Base-by-base conservation (phyloP, 1,140 invertebrate species). In the Panonychus citri region DNA sequence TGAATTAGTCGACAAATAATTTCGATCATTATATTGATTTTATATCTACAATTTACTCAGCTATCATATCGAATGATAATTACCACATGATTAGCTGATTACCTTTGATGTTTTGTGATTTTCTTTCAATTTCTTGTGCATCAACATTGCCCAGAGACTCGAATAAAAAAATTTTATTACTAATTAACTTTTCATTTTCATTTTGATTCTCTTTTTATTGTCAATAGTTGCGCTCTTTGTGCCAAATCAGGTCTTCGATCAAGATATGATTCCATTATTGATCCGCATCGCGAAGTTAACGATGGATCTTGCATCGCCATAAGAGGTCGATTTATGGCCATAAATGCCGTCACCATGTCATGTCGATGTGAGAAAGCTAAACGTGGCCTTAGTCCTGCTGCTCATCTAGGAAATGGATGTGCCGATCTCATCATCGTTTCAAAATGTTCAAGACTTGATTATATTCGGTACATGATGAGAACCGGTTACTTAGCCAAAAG, bases 351-450 rank as follows among this genome's bases (percentile, higher is more conserved):
- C 2, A 82, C 81, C 62, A 76, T 83, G n/a, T 79, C 78, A n/a
- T 85, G 83, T 67, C 76, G 79, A 0, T 85, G 82, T 66, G 70
- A 71, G 12, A 75, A 79, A 54, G 79, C 77, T 64, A 81, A 81
- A 1, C 76, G 79, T 63, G 84, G 84, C 56, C 78, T 85, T 60
- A 81, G 81, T 54, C 81, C 83, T 0, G 78, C 77, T 57, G 79
- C 81, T 69, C 84, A 88, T 67, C 69, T 86, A 8, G 83, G 82
- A 1, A 82, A 87, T 68, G 85, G 85, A 19, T 81, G 77, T 65
- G 70, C 82, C 48, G 82, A 88, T 67, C 69, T 88, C 54, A 78
- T 87, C 60, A 61, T 88, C 26, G 77, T 87, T 24, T 75, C 74
- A 43, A 77, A 83, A 61, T 82, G 82, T 19, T 80, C 80, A 4